A percentile compares a stretch with the other conserved stretches of the same genome.
Evolutionary conservation across 2,888 invertebrate genomes (phyloP).

Genomic region (Seira ritae): DNA sequence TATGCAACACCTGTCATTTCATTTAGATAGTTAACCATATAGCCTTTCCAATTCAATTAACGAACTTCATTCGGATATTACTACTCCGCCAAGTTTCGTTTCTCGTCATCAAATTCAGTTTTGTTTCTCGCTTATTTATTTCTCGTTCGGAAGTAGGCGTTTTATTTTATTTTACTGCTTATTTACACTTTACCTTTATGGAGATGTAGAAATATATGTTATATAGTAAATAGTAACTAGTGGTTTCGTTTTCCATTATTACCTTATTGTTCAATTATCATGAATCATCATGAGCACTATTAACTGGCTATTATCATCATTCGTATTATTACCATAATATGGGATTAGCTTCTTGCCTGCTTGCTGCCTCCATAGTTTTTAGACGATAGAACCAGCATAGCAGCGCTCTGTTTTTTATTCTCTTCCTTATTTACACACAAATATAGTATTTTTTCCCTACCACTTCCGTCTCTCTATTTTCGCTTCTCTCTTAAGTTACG

Average conservation of each 20-base stretch:
- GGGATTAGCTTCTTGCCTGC: background rate
- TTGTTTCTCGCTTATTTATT: too few species aligned
- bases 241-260: conserved; percentile 4
- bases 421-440: conserved; percentile 21
- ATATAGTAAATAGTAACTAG: background rate
- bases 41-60: too few species aligned
- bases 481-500: background rate
- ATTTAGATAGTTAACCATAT: too few species aligned
- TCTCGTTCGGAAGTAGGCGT: too few species aligned
- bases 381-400: too few species aligned
- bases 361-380: too few species aligned
- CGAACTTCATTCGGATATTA: too few species aligned
- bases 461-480: conserved; percentile 44
- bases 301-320: background rate
- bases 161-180: too few species aligned
- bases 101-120: too few species aligned
- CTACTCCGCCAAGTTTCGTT: too few species aligned
- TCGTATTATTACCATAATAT: conserved; percentile 14
- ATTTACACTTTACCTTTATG: too few species aligned
- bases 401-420: background rate
- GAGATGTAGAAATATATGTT: too few species aligned
- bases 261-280: conserved; percentile 12
- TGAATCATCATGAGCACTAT: conserved; percentile 16
- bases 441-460: background rate
- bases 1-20: background rate